These are phyloP conservation scores for Mayetiola destructor DNA, from an alignment of 2,888 invertebrate genomes.

Conservation along the genomic window DNA sequence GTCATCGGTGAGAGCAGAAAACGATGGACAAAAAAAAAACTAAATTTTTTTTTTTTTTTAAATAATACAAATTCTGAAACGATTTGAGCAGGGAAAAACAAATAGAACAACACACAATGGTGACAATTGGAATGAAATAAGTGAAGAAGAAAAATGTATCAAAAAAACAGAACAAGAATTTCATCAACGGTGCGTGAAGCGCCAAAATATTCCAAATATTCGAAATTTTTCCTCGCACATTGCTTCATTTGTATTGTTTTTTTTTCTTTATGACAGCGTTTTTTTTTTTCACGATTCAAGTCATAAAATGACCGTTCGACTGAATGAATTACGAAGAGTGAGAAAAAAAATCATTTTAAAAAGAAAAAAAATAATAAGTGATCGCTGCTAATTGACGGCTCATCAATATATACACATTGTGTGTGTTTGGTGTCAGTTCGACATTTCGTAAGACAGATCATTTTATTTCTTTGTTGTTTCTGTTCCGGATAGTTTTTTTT, in stretches of 20 bases:
- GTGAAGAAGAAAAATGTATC: background rate
- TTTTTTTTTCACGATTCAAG: background rate
- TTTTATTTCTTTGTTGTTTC: background rate
- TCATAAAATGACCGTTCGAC: background rate
- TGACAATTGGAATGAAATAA: background rate
- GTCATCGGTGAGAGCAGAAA: too few species aligned
- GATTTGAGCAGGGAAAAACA: too few species aligned
- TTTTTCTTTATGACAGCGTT: too few species aligned
- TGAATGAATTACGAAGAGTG: too few species aligned
- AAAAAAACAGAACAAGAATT: background rate
- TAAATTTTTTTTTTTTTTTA: too few species aligned
- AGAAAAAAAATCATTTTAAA: too few species aligned
- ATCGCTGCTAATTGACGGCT: constrained; percentile 5
- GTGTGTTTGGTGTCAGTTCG: background rate
- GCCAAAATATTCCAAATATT: constrained; percentile 6
- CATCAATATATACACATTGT: background rate
- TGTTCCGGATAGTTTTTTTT: too few species aligned
- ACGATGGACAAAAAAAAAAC: too few species aligned
- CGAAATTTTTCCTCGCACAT: background rate
- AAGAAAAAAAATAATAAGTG: background rate
- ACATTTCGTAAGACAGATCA: background rate
- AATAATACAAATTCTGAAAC: too few species aligned
- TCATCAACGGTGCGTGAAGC: constrained; percentile 1
- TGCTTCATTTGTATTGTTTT: background rate
- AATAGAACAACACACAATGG: too few species aligned